Evolutionary conservation across 1,140 invertebrate species (phyloP), one percentile per base, ranked within the genome.

Genomic region (Diabrotica virgifera): DNA sequence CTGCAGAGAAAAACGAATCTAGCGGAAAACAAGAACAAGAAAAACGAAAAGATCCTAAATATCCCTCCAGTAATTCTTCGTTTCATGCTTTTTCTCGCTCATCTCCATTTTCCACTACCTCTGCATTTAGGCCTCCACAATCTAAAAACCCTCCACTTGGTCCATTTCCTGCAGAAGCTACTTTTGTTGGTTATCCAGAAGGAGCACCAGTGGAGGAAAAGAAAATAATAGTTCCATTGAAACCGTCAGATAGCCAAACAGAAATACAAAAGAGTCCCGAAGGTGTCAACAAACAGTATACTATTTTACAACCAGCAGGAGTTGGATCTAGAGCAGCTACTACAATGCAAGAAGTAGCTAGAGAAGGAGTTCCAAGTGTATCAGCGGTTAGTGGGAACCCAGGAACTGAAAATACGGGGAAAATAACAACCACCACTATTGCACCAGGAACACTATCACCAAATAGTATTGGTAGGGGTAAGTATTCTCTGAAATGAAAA

Each of bases 241-340:
- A 70, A 56, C 63, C 69, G 8, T 56, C 73, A 2, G 73, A 73
- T 46, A 66, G 38, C 9, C 56, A 62, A 52, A 63, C 58, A 24
- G 52, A 68, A 40, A 63, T 59, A 36, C 64, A 71, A 40, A 74
- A 72, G 14, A 85, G 84, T 14, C 85, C 85, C 0, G 85, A 86
- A 63, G 77, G 79, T 2, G 79, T 76, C 51, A 40, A 81, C 80
- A 65, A 85, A 78, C 90, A 93, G 72, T 93, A 93, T 72, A 93
- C 91, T 11, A 91, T 92, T 57, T 80, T 93, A 12, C 91, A 93
- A 74, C 91, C 91, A 1, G 90, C 91, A 7, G 88, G 87, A 11
- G 83, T 86, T 0, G 88, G 89, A 4, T 92, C 90, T 5, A 84
- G 90, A 37, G 89, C 89, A 0, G 89, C 90, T 2, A 89, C 87